Conservation (phyloP, 2,888 invertebrate species). For the Girardia tigrina region DNA sequence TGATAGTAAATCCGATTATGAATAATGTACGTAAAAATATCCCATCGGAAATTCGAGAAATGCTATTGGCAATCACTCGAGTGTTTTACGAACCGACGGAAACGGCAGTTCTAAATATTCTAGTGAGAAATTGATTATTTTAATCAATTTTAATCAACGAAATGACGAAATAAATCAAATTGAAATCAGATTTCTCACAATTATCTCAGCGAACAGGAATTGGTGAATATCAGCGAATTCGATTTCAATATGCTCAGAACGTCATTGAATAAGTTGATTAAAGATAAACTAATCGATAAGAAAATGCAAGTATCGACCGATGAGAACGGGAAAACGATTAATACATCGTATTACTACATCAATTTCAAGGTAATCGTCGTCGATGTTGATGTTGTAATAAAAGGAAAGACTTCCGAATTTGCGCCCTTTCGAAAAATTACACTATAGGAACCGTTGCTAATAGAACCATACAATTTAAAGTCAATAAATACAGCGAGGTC, state of each 20-base stretch:
- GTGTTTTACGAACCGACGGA: neutral
- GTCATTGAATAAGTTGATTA: neutral
- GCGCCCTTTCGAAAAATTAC: too few relatives aligned
- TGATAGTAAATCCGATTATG: too few relatives aligned
- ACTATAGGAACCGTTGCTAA: too few relatives aligned
- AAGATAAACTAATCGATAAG: conserved; percentile 10
- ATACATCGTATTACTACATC: neutral
- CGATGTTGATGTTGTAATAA: too few relatives aligned
- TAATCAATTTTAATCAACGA: neutral
- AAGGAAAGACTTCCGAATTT: too few relatives aligned
- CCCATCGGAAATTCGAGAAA: neutral
- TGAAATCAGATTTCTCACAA: neutral
- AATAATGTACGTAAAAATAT: neutral
- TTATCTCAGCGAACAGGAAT: conserved; percentile 2
- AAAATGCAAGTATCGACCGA: conserved; percentile 13
- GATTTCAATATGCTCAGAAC: neutral
- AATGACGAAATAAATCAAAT: too few relatives aligned
- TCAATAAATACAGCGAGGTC: too few relatives aligned
- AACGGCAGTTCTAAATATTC: neutral
- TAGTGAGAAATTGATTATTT: neutral
- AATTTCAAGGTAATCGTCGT: neutral
- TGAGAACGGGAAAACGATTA: neutral
- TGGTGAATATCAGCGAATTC: neutral
- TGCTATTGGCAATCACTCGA: neutral
- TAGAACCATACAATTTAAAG: too few relatives aligned